phyloP scores from a whole-genome alignment of 2,888 invertebrate species.

The Craniophora ligustri region DNA sequence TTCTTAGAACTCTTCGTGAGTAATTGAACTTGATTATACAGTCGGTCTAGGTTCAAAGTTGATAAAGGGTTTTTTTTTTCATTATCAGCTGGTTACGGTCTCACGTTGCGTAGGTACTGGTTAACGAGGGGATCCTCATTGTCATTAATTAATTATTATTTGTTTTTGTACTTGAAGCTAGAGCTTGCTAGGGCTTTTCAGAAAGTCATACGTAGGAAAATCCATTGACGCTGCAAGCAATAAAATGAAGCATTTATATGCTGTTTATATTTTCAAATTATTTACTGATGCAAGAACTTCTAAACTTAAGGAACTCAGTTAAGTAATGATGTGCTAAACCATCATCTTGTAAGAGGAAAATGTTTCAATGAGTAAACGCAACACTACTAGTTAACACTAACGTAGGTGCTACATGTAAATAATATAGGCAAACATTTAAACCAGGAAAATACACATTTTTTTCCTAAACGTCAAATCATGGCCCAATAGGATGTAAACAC shows the following conservation, averaged over 20 bases:
- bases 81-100: not conserved
- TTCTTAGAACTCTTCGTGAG: constrained; percentile 18
- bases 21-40: constrained; percentile 13
- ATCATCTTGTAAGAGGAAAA: not conserved
- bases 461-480: not conserved
- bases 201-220: no score
- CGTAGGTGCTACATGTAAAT: not conserved
- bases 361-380: not conserved
- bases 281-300: not conserved
- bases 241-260: no score
- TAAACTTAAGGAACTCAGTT: not conserved
- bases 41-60: not conserved
- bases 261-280: no score
- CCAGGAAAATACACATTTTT: constrained; percentile 11
- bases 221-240: no score
- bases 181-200: not conserved
- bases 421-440: not conserved
- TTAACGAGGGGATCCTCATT: no score
- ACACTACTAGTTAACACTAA: not conserved
- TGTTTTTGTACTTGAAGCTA: not conserved
- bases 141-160: no score
- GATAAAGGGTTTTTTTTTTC: not conserved
- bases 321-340: not conserved
- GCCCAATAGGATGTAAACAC: no score
- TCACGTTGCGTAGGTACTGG: not conserved